Conservation (phyloP, 2,888 invertebrate species). For the Athalia rosae region DNA sequence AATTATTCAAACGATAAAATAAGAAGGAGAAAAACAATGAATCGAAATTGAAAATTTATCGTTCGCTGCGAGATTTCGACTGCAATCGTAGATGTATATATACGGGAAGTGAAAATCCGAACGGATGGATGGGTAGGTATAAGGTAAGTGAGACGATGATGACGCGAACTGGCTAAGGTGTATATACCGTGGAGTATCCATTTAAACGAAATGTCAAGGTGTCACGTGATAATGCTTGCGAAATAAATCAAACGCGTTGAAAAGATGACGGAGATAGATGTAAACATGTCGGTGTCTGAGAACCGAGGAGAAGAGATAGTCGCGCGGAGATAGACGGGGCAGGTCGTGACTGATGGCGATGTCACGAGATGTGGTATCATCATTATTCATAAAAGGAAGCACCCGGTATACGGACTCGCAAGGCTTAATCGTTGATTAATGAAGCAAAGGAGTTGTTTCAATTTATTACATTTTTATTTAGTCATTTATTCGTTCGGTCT, state of each 20-base stretch:
- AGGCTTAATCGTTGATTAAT: conserved; percentile 72
- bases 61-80: no score
- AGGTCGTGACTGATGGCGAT: conserved; percentile 71
- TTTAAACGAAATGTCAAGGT: conserved; percentile 73
- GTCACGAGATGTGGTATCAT: conserved; percentile 73
- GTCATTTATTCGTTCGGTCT: background rate
- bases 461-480: conserved; percentile 52
- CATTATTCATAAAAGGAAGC: conserved; percentile 71
- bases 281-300: conserved; percentile 66
- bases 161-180: background rate
- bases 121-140: background rate
- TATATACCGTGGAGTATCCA: conserved; percentile 59
- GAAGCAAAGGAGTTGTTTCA: conserved; percentile 66
- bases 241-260: conserved; percentile 73
- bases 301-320: conserved; percentile 59
- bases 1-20: no score
- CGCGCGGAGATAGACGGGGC: conserved; percentile 65
- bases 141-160: background rate
- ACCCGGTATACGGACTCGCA: conserved; percentile 55
- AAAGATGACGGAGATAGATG: conserved; percentile 74
- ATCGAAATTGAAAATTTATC: no score
- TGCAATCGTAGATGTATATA: no score
- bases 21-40: no score
- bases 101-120: background rate
- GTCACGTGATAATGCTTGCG: conserved; percentile 71